Evolutionary conservation across 2,113 vertebrate genomes (phyloP).

Genomic region (Myotis yumanensis): DNA sequence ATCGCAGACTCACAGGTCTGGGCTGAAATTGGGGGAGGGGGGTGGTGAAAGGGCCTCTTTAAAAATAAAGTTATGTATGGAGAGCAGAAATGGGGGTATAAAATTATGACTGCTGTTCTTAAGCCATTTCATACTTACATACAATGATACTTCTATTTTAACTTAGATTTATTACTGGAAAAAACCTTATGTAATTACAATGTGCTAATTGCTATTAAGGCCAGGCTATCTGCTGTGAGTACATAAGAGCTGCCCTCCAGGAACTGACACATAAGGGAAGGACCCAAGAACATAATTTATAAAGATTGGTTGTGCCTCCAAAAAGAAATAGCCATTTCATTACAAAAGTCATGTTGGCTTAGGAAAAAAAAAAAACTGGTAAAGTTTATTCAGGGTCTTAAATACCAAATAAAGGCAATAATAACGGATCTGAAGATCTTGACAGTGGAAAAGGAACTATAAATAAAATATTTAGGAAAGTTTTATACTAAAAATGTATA

Average conservation of each 20-base stretch:
- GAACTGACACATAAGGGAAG: neutral
- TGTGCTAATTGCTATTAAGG: neutral
- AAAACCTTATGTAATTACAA: neutral
- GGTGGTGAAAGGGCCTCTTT: neutral
- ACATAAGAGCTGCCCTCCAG: neutral
- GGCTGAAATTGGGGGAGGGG: fast-evolving
- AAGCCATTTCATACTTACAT: neutral
- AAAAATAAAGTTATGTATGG: neutral
- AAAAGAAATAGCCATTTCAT: neutral
- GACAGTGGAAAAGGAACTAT: neutral
- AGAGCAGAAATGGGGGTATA: neutral
- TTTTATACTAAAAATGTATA: neutral
- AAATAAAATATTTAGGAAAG: neutral
- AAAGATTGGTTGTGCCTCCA: neutral
- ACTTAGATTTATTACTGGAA: neutral
- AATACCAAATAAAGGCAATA: neutral
- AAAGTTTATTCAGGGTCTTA: neutral
- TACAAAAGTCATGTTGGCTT: neutral
- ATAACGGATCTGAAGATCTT: neutral
- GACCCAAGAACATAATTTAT: neutral
- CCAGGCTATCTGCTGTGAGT: neutral
- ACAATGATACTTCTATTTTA: neutral
- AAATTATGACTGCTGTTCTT: neutral
- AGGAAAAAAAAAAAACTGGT: neutral
- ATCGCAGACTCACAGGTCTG: neutral